Evolutionary conservation across 2,888 invertebrate species (phyloP).

Genomic region (Caenorhabditis sinica): DNA sequence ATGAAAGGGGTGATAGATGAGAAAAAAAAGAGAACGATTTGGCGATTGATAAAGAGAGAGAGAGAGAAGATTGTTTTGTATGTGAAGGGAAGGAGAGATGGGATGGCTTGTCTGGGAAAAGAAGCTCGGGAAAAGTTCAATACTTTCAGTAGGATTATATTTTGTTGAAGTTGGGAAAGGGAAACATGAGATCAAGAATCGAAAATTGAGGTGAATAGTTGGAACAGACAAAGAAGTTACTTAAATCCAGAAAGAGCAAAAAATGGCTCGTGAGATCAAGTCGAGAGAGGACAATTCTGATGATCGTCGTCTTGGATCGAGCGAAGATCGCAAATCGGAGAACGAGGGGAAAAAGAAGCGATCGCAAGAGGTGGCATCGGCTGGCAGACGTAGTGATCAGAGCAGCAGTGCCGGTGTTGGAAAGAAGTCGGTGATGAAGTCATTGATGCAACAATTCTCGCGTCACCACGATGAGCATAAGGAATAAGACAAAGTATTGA

Average conservation of each 20-base stretch:
- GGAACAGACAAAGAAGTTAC: too few relatives aligned
- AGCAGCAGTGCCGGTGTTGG: constrained; percentile 5
- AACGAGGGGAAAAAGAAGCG: constrained; percentile 25
- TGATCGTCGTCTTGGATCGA: constrained; percentile 26
- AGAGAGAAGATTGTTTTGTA: background rate
- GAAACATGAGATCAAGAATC: too few relatives aligned
- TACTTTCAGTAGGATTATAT: background rate
- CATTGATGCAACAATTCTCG: constrained; percentile 25
- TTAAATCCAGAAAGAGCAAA: constrained; percentile 63
- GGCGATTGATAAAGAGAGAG: background rate
- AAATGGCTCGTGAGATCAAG: constrained; percentile 57
- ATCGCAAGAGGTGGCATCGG: constrained; percentile 19
- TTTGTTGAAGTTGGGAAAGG: too few relatives aligned
- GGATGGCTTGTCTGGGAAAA: too few relatives aligned
- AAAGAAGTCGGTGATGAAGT: constrained; percentile 44
- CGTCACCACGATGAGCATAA: background rate
- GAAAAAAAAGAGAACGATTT: constrained; percentile 9
- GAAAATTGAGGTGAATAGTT: too few relatives aligned
- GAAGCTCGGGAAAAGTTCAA: background rate
- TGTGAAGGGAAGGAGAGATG: background rate
- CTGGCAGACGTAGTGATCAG: constrained; percentile 15
- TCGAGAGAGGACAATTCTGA: constrained; percentile 64
- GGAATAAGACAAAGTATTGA: background rate
- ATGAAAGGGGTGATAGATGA: constrained; percentile 5
- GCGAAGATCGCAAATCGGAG: constrained; percentile 46